Percentiles rank a stretch among this genome's conserved stretches.
phyloP scores from a whole-genome alignment of 2,113 vertebrate species.

The Oreotragus oreotragus region DNA sequence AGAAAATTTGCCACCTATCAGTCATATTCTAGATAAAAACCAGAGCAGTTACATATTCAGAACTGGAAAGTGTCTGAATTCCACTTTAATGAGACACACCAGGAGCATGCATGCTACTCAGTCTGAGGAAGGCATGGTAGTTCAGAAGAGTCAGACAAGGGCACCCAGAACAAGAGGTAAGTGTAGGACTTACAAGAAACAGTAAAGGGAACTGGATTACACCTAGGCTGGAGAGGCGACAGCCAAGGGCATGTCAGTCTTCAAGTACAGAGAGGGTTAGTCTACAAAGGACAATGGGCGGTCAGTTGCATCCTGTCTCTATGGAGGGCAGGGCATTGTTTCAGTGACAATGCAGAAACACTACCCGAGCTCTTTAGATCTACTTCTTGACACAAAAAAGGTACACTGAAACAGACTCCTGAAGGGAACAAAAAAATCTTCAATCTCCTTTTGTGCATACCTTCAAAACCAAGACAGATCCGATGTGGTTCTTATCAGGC shows the following conservation, averaged over 20 bases:
- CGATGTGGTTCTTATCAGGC: not conserved
- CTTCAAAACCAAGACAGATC: slow-evolving; percentile 12
- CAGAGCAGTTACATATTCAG: not conserved
- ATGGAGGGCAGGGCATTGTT: not conserved
- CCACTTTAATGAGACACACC: slow-evolving; percentile 8
- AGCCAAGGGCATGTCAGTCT: not conserved
- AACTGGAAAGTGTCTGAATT: not conserved
- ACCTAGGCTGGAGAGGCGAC: not conserved
- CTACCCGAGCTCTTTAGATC: not conserved
- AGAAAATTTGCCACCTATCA: not conserved
- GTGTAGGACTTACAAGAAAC: not conserved
- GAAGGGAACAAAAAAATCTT: not conserved
- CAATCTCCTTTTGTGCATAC: not conserved
- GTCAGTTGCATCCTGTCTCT: not conserved
- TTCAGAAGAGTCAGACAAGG: not conserved
- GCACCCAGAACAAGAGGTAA: slow-evolving; percentile 34
- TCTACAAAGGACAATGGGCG: not conserved
- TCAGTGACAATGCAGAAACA: not conserved
- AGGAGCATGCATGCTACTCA: not conserved
- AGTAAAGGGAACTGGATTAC: not conserved
- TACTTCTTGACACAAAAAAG: not conserved
- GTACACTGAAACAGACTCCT: not conserved
- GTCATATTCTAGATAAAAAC: not conserved
- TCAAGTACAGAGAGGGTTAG: not conserved
- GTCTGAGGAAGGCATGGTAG: not conserved